A percentile compares a stretch with the other conserved stretches of the same genome.
Conservation (phyloP, 1,140 invertebrate species). For the Drosophila ercepeae region DNA sequence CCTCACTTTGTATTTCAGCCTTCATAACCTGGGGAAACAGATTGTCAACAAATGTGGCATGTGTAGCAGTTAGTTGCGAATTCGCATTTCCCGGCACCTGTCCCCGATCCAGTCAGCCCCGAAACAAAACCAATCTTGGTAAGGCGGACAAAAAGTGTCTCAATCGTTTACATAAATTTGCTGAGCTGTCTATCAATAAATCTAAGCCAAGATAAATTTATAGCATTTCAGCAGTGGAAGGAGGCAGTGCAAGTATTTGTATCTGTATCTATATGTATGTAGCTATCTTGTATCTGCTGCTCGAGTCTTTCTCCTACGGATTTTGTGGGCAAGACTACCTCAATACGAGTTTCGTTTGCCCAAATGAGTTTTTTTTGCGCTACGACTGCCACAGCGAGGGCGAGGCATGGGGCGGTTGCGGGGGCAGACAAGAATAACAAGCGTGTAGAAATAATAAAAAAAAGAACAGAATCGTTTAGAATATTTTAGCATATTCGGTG, state of each 20-base stretch:
- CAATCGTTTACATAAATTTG: conserved; percentile 69
- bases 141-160: conserved; percentile 43
- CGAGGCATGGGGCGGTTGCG: background rate
- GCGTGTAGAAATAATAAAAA: conserved; percentile 28
- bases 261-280: too few species aligned
- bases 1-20: background rate
- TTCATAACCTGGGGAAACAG: background rate
- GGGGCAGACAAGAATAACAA: conserved; percentile 24
- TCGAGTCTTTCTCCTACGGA: conserved; percentile 21
- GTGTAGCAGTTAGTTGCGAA: conserved; percentile 20
- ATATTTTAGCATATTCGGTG: conserved; percentile 73
- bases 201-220: conserved; percentile 65
- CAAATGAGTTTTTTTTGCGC: conserved; percentile 53
- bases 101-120: conserved; percentile 1
- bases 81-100: conserved; percentile 57
- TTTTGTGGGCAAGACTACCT: conserved; percentile 72
- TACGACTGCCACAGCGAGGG: background rate
- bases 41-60: conserved; percentile 33
- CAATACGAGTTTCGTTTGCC: conserved; percentile 79
- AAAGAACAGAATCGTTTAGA: conserved; percentile 66
- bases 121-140: conserved; percentile 4
- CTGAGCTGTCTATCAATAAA: conserved; percentile 68
- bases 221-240: conserved; percentile 33
- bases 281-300: background rate
- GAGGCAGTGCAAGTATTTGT: conserved; percentile 2